Percentiles rank a stretch among this genome's conserved stretches.
phyloP scores from a whole-genome alignment of 2,888 invertebrate genomes.

The Gymnosoma rotundatum region DNA sequence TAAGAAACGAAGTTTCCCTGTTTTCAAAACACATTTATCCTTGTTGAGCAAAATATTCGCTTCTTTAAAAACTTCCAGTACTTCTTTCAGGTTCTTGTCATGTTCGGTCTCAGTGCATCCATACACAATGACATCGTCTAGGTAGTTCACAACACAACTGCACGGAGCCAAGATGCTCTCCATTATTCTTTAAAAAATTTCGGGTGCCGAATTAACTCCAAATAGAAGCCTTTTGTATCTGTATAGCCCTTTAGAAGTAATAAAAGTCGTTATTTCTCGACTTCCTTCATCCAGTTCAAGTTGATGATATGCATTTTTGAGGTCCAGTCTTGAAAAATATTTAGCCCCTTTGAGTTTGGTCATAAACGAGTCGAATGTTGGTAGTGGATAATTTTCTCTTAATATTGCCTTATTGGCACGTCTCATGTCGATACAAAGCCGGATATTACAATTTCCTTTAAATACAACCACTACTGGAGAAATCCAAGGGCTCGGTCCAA shows the following conservation, averaged over 20 bases:
- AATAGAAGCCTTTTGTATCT: constrained; percentile 78
- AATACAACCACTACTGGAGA: too few species aligned
- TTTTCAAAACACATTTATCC: too few species aligned
- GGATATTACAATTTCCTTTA: too few species aligned
- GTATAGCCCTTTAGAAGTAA: constrained; percentile 68
- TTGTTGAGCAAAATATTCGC: too few species aligned
- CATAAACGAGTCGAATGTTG: too few species aligned
- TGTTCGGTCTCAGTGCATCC: too few species aligned
- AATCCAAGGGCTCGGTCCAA: too few species aligned
- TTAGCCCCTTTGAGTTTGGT: background rate
- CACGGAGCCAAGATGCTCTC: background rate
- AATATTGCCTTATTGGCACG: too few species aligned
- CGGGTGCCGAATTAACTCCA: constrained; percentile 75
- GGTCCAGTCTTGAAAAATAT: background rate
- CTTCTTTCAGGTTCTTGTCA: too few species aligned
- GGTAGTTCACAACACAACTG: background rate
- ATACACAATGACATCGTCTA: constrained; percentile 57
- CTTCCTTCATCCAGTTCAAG: background rate
- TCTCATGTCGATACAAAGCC: constrained; percentile 39
- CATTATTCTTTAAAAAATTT: constrained; percentile 60
- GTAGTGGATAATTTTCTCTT: too few species aligned
- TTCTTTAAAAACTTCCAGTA: too few species aligned
- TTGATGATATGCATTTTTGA: constrained; percentile 15
- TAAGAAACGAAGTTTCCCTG: too few species aligned
- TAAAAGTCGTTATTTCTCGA: constrained; percentile 58